Evolutionary conservation across 2,113 vertebrate genomes (phyloP), one percentile per base, ranked within the genome.

Genomic region (Campylomormyrus numenius): DNA sequence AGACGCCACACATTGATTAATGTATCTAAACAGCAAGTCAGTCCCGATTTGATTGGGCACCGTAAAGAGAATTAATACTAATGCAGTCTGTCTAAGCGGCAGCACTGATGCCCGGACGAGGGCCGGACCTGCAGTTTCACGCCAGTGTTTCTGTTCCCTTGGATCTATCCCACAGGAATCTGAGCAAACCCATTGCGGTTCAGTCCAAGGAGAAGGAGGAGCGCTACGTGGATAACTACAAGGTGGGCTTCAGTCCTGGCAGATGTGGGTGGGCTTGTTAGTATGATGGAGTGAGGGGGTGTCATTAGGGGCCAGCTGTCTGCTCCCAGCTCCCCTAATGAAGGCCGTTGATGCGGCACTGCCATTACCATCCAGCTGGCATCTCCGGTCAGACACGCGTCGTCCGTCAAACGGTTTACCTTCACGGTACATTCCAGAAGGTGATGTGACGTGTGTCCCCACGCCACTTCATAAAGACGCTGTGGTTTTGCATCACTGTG

Each of bases 191-290:
- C 27, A 99, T 99, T 21, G 98, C 98, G 19, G 98, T 99, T 74
- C 98, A 99, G 91, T 98, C 97, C 19, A 99, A 99, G 93, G 98
- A 99, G 93, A 99, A 99, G 92, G 98, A 99, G 90, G 98, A 99
- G 92, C 97, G 98, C 31, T 99, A 99, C 3, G 98, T 99, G 91
- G 98, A 98, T 93, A 99, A 99, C 85, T 99, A 99, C 70, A 98
- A 95, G 97, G 98, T 99, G 95, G 31, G 74, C 53, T 19, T 85
- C 42, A 39, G n/a, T 42, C n/a, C 11, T n/a, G 6, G n/a, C 11
- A 21, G n/a, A 70, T 42, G 49, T 27, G 13, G n/a, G n/a, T 89
- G 19, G 24, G 31, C 58, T 5, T 66, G 27, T 52, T 24, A 89
- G 62, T 1, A 46, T 91, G 50, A 83, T 10, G 31, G 50, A 35